Evolutionary conservation across 2,888 invertebrate species (phyloP).

Genomic region (Polydrusus pterygomalis): DNA sequence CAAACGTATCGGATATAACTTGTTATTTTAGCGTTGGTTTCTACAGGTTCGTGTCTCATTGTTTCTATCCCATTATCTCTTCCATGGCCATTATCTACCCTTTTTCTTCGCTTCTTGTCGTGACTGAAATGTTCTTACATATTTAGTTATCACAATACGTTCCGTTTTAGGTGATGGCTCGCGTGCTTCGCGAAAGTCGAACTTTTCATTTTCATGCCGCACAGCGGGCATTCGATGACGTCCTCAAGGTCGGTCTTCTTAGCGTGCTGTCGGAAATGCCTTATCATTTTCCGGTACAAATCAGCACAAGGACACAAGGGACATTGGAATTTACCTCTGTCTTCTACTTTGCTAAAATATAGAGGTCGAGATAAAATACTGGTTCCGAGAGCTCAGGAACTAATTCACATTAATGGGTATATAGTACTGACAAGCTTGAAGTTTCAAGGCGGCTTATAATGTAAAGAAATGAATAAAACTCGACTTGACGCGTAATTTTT

Average conservation of each 20-base stretch:
- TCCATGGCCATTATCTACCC: background rate
- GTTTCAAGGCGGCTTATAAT: too few species aligned
- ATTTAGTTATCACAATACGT: background rate
- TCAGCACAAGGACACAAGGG: constrained; percentile 9
- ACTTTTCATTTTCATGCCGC: background rate
- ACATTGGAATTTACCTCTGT: background rate
- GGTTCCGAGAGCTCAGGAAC: too few species aligned
- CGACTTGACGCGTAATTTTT: too few species aligned
- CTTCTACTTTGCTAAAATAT: background rate
- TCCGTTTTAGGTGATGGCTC: background rate
- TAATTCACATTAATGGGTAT: too few species aligned
- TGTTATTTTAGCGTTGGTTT: too few species aligned
- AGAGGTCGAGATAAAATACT: too few species aligned
- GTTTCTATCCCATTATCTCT: background rate
- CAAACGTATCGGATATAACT: too few species aligned
- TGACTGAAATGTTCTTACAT: background rate
- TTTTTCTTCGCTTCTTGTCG: background rate
- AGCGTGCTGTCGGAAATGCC: background rate
- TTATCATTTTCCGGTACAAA: background rate
- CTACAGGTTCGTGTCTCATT: background rate
- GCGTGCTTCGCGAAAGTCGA: background rate
- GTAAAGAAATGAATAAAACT: too few species aligned
- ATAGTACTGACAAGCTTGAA: too few species aligned
- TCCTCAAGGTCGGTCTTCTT: background rate
- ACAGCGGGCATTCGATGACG: constrained; percentile 3